Conservation (phyloP, 2,797 vertebrate species). For the Muscicapa comitata region DNA sequence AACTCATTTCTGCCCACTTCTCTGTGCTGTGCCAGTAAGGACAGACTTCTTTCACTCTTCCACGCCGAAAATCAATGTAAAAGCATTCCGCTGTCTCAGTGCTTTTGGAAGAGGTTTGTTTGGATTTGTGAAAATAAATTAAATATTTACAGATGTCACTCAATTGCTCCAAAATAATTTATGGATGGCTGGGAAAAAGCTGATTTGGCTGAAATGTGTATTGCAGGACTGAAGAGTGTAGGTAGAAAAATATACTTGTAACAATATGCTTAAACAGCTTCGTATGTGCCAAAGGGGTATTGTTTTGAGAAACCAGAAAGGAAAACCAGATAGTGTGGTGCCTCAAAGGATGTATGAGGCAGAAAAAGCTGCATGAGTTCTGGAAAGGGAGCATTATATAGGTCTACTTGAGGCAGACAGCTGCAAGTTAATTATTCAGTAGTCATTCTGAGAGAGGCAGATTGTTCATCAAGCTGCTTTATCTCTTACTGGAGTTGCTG, state of each 20-base stretch:
- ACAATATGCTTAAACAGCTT: background rate
- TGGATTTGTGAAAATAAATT: background rate
- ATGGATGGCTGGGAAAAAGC: background rate
- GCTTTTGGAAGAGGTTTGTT: background rate
- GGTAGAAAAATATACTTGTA: background rate
- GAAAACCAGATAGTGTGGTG: background rate
- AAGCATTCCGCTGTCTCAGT: background rate
- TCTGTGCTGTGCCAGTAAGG: background rate
- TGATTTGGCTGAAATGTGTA: background rate
- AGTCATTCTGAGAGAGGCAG: background rate
- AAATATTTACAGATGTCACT: background rate
- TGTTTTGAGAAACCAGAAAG: background rate
- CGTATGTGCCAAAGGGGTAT: background rate
- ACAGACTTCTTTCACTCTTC: rapidly evolving
- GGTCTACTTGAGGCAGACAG: background rate
- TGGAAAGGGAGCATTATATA: background rate
- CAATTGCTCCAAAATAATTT: background rate
- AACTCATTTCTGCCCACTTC: rapidly evolving
- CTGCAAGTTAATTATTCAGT: background rate
- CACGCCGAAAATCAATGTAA: background rate
- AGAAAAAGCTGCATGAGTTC: background rate
- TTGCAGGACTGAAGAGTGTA: background rate
- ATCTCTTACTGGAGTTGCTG: background rate
- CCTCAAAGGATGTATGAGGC: background rate
- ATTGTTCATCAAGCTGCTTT: background rate